Base-by-base conservation (phyloP, 2,797 vertebrate species). In the Luscinia luscinia region DNA sequence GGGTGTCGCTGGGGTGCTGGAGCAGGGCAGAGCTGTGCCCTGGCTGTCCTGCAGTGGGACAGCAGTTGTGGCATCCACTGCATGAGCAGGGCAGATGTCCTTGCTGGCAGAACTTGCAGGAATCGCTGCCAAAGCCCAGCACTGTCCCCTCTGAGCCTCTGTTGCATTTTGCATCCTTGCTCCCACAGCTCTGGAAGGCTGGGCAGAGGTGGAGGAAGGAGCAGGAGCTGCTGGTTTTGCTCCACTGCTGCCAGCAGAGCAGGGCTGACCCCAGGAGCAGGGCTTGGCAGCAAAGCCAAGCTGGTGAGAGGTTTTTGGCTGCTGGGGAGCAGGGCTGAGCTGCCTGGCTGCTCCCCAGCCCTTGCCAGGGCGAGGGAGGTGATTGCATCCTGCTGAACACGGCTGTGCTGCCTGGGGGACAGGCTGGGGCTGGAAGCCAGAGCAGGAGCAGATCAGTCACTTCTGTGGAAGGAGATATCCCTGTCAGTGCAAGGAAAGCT, bases 241-340 rank as follows among this genome's bases (percentile, higher is more conserved):
- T 45, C 36, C 34, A 2, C 12, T 9, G 40, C 83, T 89, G 78
- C 63, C 85, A 51, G 79, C 59, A 61, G 38, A 61, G 41, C 8
- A 3, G 72, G 19, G 36, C 28, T 81, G 80, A 84, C 76, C 68
- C 51, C 1, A 1, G 45, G 27, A 62, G 2, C 30, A 7, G 76
- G 64, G 41, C 46, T 7, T 64, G 69, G 77, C 80, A 78, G 69
- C 64, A 57, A 32, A 72, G 89, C 81, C 77, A 92, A 92, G 77
- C 77, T 92, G 86, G 86, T 51, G 49, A 93, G 89, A 88, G 80
- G 89, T 32, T 9, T 80, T 78, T 81, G 82, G 64, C 70, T 68
- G 74, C 54, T 7, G 32, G 41, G 30, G 58, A 54, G 64, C 52
- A 59, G 40, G 49, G 74, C 54, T 26, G 75, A 21, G 59, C 52